Evolutionary conservation across 2,113 vertebrate genomes (phyloP), one percentile per base, ranked within the genome.

Genomic region (Microtus montanus): DNA sequence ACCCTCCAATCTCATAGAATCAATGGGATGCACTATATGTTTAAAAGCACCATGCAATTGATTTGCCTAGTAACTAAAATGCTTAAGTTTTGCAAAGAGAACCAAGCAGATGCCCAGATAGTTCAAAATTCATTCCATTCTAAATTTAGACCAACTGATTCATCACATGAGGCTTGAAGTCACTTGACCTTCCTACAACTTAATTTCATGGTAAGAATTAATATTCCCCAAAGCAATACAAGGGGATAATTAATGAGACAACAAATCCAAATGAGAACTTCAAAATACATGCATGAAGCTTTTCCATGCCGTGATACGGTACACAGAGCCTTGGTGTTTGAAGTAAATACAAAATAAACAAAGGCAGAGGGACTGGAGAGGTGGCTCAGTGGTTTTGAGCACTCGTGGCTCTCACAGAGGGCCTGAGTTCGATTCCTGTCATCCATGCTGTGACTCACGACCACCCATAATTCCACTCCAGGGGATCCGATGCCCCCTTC

Each of bases 181-280:
- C 83, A 89, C n/a, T 73, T 91, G 87, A 89, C 64, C 33, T 94
- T 91, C 89, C 61, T 91, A 7, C 58, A 13, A 74, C 85, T 92
- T 94, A 87, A 63, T 79, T 87, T 93, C 74, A 90, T 84, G 68
- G 38, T 64, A 88, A 86, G 90, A 94, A 80, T 90, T 66, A 85
- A 47, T 85, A 84, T 70, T 70, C 68, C 64, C 71, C 44, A 33
- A 64, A 90, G 63, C 7, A 61, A 33, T 26, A 9, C 14, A 28
- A 38, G 15, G 47, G 38, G 41, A 44, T 87, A 68, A 91, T 41
- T 88, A 74, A 88, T 28, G 19, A 80, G 33, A 44, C 58, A n/a
- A 68, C n/a, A 61, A 9, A 87, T 71, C 30, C 33, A 89, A 68
- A 64, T 5, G 12, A 68, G 28, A 86, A 74, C 71, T 73, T 73